phyloP scores from a whole-genome alignment of 2,113 vertebrate species.

The Terrapene triunguis region DNA sequence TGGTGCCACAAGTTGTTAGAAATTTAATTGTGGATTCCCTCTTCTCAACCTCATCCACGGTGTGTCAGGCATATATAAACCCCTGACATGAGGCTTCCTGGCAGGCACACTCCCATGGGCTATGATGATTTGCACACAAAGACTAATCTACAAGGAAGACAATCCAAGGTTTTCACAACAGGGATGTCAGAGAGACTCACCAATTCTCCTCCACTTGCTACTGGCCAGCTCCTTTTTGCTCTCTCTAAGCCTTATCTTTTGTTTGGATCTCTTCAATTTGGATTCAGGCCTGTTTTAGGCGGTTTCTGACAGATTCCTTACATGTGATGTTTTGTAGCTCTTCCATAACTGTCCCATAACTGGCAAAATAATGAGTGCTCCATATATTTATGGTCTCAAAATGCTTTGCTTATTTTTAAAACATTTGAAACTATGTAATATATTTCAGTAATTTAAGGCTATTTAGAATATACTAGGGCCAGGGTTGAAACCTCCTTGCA shows the following conservation, averaged over 20 bases:
- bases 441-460: background rate
- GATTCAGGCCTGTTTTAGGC: conserved; percentile 49
- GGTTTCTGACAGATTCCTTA: conserved; percentile 61
- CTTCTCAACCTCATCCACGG: conserved; percentile 51
- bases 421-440: background rate
- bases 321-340: background rate
- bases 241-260: conserved; percentile 49
- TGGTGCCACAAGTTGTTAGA: background rate
- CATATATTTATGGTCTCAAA: background rate
- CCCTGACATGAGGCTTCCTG: conserved; percentile 60
- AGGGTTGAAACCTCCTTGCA: too few species aligned
- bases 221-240: conserved; percentile 50
- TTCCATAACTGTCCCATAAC: background rate
- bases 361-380: background rate
- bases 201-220: conserved; percentile 43
- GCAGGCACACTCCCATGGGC: conserved; percentile 33
- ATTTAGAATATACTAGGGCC: background rate
- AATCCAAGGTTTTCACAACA: conserved; percentile 26
- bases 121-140: conserved; percentile 47
- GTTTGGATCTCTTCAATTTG: conserved; percentile 68
- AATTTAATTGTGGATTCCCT: conserved; percentile 34
- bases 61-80: background rate
- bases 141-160: background rate
- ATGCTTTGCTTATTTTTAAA: background rate
- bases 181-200: conserved; percentile 42